Conservation (phyloP, 2,888 invertebrate species). For the Spodoptera picta region DNA sequence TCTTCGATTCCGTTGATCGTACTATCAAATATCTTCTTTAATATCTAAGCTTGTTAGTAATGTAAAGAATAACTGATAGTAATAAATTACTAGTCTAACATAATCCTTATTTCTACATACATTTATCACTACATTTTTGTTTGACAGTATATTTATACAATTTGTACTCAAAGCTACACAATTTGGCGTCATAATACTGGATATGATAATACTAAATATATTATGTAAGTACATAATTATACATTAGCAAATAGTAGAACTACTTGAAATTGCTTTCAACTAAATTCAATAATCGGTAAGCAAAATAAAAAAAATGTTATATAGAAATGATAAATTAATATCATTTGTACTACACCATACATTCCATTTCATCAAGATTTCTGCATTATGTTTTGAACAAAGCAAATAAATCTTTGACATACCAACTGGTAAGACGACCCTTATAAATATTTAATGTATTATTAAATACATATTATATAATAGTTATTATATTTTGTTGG, state of each 20-base stretch:
- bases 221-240: slow-evolving; percentile 35
- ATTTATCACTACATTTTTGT: slow-evolving; percentile 30
- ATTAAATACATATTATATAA: slow-evolving; percentile 4
- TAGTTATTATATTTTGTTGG: slow-evolving; percentile 5
- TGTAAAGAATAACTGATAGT: slow-evolving; percentile 50
- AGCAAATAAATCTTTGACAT: not conserved
- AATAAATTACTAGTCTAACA: not conserved
- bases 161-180: slow-evolving; percentile 59
- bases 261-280: too few species aligned
- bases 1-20: not conserved
- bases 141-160: slow-evolving; percentile 22
- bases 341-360: slow-evolving; percentile 24
- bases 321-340: not conserved
- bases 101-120: not conserved
- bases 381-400: slow-evolving; percentile 2
- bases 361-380: not conserved
- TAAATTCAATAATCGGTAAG: too few species aligned
- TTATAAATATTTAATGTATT: slow-evolving; percentile 11
- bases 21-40: slow-evolving; percentile 51
- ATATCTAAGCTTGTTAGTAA: slow-evolving; percentile 44
- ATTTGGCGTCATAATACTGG: slow-evolving; percentile 72
- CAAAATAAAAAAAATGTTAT: too few species aligned
- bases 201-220: slow-evolving; percentile 56
- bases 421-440: not conserved
- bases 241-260: slow-evolving; percentile 17